Conservation (phyloP, 2,888 invertebrate genomes). For the Dryobotodes eremita region DNA sequence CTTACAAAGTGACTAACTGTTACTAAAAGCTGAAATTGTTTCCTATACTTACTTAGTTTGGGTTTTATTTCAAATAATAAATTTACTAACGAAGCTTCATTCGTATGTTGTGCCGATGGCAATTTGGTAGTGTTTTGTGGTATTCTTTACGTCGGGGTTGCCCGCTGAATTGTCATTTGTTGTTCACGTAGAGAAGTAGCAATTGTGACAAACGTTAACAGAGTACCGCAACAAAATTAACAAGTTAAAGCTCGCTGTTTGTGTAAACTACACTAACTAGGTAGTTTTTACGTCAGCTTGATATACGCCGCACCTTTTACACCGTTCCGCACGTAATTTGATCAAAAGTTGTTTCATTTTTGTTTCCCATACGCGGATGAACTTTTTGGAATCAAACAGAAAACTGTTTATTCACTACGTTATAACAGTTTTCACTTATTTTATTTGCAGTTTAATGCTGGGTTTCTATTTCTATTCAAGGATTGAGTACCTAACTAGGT, state of each 20-base stretch:
- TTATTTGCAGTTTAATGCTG: neutral
- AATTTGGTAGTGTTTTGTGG: conserved; percentile 50
- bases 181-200: conserved; percentile 72
- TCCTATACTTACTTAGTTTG: conserved; percentile 27
- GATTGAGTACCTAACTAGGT: neutral
- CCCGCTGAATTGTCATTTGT: conserved; percentile 63
- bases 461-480: neutral
- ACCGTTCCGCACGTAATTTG: conserved; percentile 65
- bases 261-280: conserved; percentile 88
- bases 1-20: conserved; percentile 42
- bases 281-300: conserved; percentile 79
- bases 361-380: conserved; percentile 38
- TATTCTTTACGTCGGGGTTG: conserved; percentile 51
- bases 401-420: conserved; percentile 28
- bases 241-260: conserved; percentile 85
- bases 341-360: conserved; percentile 65
- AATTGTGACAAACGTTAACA: conserved; percentile 82
- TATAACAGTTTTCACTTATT: conserved; percentile 18
- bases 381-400: conserved; percentile 48
- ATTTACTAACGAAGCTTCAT: conserved; percentile 58
- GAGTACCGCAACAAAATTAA: conserved; percentile 84
- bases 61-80: conserved; percentile 52
- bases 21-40: conserved; percentile 41
- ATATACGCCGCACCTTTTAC: conserved; percentile 71
- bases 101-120: conserved; percentile 54